Evolutionary conservation across 2,888 invertebrate genomes (phyloP).

Genomic region (Orthonychiurus folsomi): DNA sequence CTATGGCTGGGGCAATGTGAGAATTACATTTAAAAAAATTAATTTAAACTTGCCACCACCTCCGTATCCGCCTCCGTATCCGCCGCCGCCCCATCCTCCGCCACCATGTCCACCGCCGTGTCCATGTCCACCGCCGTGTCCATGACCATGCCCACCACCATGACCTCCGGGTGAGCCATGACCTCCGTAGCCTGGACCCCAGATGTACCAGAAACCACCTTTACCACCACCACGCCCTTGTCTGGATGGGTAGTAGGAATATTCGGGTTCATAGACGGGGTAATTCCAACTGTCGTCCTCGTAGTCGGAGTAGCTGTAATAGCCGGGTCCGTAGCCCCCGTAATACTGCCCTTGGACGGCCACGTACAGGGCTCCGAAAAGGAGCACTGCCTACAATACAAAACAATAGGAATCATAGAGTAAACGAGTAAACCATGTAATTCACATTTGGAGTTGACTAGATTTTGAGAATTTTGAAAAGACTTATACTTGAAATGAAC

Average conservation of each 20-base stretch:
- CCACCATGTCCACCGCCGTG: constrained; percentile 17
- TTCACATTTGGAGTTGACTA: too few species aligned
- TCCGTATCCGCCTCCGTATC: constrained; percentile 15
- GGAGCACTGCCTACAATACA: constrained; percentile 34
- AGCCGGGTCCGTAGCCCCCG: constrained; percentile 24
- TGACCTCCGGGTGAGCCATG: neutral
- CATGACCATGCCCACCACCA: constrained; percentile 8
- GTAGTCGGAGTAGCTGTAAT: constrained; percentile 12
- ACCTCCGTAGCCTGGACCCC: constrained; percentile 30
- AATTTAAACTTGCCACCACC: constrained; percentile 13
- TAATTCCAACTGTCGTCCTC: constrained; percentile 12
- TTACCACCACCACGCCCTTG: constrained; percentile 19
- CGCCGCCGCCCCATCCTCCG: constrained; percentile 11
- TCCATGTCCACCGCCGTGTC: constrained; percentile 14
- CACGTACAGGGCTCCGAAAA: constrained; percentile 37
- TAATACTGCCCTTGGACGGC: constrained; percentile 38
- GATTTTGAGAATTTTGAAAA: too few species aligned
- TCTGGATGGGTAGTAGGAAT: constrained; percentile 19
- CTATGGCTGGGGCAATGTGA: neutral
- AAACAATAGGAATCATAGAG: neutral
- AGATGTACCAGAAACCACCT: constrained; percentile 40
- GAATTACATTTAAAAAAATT: neutral
- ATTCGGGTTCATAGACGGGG: constrained; percentile 22
- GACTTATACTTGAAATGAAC: too few species aligned
- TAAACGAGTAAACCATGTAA: too few species aligned